Evolutionary conservation across 2,797 vertebrate genomes (phyloP).

Genomic region (Poecilia picta): DNA sequence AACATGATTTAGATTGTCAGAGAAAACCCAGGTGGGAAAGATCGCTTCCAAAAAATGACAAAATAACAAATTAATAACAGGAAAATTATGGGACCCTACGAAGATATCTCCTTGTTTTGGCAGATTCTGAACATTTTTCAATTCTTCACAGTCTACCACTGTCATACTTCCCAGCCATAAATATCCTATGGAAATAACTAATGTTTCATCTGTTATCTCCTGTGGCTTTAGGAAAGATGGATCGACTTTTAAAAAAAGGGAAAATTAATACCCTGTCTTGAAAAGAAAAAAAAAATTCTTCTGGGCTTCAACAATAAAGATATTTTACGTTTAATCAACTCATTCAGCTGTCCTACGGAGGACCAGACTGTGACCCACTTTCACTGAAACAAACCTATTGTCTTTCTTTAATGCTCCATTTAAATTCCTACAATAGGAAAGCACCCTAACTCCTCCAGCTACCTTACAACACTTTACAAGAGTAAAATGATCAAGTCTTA

Average conservation of each 20-base stretch:
- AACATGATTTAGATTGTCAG: background rate
- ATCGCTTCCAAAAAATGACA: background rate
- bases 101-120: background rate
- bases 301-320: background rate
- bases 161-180: background rate
- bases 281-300: background rate
- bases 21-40: background rate
- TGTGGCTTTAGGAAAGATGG: background rate
- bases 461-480: background rate
- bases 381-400: slow-evolving; percentile 9
- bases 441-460: background rate
- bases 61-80: background rate
- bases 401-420: background rate
- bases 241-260: background rate
- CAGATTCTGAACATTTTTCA: background rate
- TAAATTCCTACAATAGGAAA: slow-evolving; percentile 8
- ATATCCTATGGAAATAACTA: background rate
- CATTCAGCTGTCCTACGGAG: slow-evolving; percentile 17
- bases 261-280: background rate
- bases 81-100: background rate
- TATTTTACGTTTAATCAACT: slow-evolving; percentile 1
- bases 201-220: background rate
- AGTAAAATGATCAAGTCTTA: too few relatives aligned
- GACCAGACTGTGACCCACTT: slow-evolving; percentile 34
- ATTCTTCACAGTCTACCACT: background rate